These are phyloP conservation scores for Neodiprion virginianus DNA, from an alignment of 1,140 invertebrate species.

Conservation along the genomic window DNA sequence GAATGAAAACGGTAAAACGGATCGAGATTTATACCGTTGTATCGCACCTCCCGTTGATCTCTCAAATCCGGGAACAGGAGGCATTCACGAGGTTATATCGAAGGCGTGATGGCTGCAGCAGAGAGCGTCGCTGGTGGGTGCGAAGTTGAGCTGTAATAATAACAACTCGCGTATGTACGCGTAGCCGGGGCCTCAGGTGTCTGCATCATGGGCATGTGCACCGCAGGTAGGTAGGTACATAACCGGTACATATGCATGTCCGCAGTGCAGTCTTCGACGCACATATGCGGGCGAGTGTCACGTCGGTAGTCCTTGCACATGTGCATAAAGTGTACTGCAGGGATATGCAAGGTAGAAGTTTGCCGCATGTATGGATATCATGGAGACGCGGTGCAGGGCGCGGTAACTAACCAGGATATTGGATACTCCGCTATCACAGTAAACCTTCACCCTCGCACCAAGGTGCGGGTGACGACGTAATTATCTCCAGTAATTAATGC, in stretches of 20 bases:
- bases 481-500: slow-evolving; percentile 43
- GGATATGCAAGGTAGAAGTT: neutral
- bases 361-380: neutral
- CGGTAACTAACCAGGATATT: slow-evolving; percentile 38
- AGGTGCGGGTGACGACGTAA: slow-evolving; percentile 39
- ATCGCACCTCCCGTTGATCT: no score
- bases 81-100: neutral
- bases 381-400: neutral
- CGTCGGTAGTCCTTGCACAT: neutral
- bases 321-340: neutral
- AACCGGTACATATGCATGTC: neutral
- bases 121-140: neutral
- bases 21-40: neutral
- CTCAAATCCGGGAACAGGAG: neutral
- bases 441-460: slow-evolving; percentile 34
- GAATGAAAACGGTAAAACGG: neutral
- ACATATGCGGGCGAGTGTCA: neutral
- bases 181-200: neutral
- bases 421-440: slow-evolving; percentile 39
- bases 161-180: neutral
- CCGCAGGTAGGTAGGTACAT: neutral
- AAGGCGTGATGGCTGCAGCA: neutral
- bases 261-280: neutral
- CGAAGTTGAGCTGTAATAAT: neutral
- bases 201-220: neutral